Conservation (phyloP, 2,888 invertebrate species). For the Phoronis australis region DNA sequence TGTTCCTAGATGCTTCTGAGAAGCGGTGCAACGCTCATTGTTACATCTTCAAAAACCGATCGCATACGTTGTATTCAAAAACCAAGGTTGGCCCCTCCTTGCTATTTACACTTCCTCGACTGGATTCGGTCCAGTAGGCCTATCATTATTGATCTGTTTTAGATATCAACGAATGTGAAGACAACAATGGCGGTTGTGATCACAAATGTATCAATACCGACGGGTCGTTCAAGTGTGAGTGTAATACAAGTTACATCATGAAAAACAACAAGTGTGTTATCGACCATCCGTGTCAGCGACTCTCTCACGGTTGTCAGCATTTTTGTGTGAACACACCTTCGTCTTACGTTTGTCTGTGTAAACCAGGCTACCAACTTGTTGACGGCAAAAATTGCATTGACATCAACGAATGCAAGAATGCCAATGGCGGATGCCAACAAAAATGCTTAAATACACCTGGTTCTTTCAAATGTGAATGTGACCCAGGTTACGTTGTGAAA, state of each 20-base stretch:
- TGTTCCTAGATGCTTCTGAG: too few relatives aligned
- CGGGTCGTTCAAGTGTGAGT: background rate
- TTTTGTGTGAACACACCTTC: constrained; percentile 13
- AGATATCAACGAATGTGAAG: too few relatives aligned
- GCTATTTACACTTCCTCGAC: too few relatives aligned
- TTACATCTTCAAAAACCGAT: too few relatives aligned
- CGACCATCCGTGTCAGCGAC: too few relatives aligned
- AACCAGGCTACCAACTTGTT: constrained; percentile 10
- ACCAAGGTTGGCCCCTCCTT: too few relatives aligned
- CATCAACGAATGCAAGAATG: constrained; percentile 5
- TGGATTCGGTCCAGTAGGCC: too few relatives aligned
- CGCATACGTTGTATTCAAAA: too few relatives aligned
- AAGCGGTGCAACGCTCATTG: too few relatives aligned
- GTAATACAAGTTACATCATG: background rate
- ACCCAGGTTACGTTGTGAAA: background rate
- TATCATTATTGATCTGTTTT: too few relatives aligned
- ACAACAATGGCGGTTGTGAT: constrained; percentile 2
- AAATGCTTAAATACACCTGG: constrained; percentile 5
- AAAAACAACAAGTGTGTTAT: background rate
- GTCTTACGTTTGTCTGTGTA: constrained; percentile 14
- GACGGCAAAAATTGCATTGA: constrained; percentile 1
- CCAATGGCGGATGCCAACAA: constrained; percentile 8
- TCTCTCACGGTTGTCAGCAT: background rate
- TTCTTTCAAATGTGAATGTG: constrained; percentile 4
- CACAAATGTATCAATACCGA: background rate